Evolutionary conservation across 2,888 invertebrate species (phyloP).

Genomic region (Hipparchia semele): DNA sequence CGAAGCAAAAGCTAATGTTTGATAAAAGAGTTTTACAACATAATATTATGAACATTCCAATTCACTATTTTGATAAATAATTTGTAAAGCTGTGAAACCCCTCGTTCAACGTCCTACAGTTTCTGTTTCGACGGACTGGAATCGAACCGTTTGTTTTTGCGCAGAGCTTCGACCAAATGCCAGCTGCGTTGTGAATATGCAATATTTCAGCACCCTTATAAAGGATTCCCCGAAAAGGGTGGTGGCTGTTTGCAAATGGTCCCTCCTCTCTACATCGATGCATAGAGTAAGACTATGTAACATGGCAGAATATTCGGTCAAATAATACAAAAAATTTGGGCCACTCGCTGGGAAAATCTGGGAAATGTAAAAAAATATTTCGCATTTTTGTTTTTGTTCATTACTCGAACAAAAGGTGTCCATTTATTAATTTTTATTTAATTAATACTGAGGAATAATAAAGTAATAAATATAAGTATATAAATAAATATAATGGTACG

Average conservation of each 20-base stretch:
- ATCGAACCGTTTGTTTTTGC: slow-evolving; percentile 47
- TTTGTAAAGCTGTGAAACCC: neutral
- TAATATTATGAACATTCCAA: too few species aligned
- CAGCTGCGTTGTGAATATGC: slow-evolving; percentile 64
- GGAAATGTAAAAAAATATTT: neutral
- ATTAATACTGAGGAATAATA: too few species aligned
- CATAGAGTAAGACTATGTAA: slow-evolving; percentile 4
- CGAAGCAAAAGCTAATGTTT: too few species aligned
- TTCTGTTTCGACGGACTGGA: slow-evolving; percentile 47
- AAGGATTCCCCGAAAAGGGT: slow-evolving; percentile 52
- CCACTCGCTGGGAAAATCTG: neutral
- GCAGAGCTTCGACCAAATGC: slow-evolving; percentile 47
- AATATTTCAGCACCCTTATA: slow-evolving; percentile 66
- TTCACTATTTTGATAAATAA: neutral
- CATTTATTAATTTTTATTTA: too few species aligned
- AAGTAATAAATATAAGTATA: too few species aligned
- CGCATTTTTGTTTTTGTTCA: too few species aligned
- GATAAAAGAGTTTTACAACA: too few species aligned
- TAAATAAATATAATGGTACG: too few species aligned
- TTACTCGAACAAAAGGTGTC: too few species aligned
- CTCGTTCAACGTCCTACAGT: slow-evolving; percentile 24
- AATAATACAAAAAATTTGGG: neutral
- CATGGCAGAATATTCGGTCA: neutral
- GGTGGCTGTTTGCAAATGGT: slow-evolving; percentile 47
- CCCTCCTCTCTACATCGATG: neutral